Percentiles rank a stretch among this genome's conserved stretches.
phyloP scores from a whole-genome alignment of 2,113 vertebrate species.

The Poeciliopsis prolifica region DNA sequence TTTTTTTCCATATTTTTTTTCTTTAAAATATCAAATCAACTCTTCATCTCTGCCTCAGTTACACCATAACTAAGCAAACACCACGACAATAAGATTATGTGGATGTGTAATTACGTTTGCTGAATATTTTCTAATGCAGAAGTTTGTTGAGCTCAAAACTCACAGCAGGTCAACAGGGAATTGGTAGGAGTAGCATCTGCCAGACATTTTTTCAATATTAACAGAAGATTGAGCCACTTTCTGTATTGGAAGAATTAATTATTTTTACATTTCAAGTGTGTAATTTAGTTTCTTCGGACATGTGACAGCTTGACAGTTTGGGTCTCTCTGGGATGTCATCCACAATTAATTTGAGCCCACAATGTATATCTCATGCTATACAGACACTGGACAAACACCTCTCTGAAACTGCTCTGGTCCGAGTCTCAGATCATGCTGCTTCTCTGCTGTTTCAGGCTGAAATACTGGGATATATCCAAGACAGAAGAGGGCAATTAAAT shows the following conservation, averaged over 20 bases:
- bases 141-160: too few species aligned
- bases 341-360: background rate
- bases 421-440: background rate
- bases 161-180: background rate
- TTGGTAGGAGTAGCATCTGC: too few species aligned
- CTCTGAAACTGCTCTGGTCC: conserved; percentile 10
- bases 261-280: background rate
- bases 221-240: background rate
- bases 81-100: too few species aligned
- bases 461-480: background rate
- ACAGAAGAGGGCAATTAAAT: background rate
- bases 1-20: too few species aligned
- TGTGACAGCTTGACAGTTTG: conserved; percentile 16
- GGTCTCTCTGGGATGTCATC: background rate
- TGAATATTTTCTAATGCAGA: too few species aligned
- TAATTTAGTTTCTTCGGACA: conserved; percentile 20
- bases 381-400: background rate
- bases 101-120: too few species aligned
- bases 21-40: too few species aligned
- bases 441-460: background rate
- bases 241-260: background rate
- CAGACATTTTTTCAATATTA: too few species aligned
- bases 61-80: too few species aligned
- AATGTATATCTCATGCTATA: conserved; percentile 3
- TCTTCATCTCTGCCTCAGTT: too few species aligned